Conservation (phyloP, 2,113 vertebrate genomes). For the Paraplagusia blochii region DNA sequence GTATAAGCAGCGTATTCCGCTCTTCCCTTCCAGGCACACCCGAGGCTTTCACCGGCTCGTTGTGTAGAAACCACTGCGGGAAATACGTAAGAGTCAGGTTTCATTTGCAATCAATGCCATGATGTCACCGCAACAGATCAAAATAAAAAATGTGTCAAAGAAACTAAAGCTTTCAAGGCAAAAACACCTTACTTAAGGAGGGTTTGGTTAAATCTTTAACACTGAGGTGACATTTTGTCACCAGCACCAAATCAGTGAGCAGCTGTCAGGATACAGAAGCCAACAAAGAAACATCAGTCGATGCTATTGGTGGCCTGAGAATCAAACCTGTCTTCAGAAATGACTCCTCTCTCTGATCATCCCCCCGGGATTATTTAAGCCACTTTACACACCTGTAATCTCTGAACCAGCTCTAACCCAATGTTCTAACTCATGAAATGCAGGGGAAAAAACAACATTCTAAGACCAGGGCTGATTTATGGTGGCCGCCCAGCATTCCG, state of each 20-base stretch:
- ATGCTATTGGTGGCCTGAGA: constrained; percentile 16
- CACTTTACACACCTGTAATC: constrained; percentile 8
- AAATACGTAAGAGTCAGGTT: constrained; percentile 57
- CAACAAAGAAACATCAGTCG: background rate
- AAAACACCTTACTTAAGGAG: background rate
- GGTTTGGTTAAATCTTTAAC: background rate
- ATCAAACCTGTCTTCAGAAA: constrained; percentile 20
- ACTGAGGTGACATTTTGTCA: background rate
- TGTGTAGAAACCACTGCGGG: constrained; percentile 40
- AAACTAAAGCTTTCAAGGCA: constrained; percentile 10
- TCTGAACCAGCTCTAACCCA: constrained; percentile 6
- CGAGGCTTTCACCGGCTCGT: constrained; percentile 44
- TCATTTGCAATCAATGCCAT: constrained; percentile 41
- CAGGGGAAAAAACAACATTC: constrained; percentile 13
- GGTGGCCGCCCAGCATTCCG: constrained; percentile 33
- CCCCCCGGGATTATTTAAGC: constrained; percentile 14
- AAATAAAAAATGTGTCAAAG: constrained; percentile 30
- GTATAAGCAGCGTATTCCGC: constrained; percentile 14
- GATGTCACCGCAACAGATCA: constrained; percentile 58
- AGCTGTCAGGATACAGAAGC: background rate
- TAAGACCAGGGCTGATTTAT: constrained; percentile 58
- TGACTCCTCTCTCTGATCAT: constrained; percentile 21
- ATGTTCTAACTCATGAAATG: constrained; percentile 21
- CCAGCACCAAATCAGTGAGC: background rate
- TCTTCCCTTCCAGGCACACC: constrained; percentile 21